Evolutionary conservation across 2,797 vertebrate species (phyloP).

Genomic region (Argyrosomus regius): DNA sequence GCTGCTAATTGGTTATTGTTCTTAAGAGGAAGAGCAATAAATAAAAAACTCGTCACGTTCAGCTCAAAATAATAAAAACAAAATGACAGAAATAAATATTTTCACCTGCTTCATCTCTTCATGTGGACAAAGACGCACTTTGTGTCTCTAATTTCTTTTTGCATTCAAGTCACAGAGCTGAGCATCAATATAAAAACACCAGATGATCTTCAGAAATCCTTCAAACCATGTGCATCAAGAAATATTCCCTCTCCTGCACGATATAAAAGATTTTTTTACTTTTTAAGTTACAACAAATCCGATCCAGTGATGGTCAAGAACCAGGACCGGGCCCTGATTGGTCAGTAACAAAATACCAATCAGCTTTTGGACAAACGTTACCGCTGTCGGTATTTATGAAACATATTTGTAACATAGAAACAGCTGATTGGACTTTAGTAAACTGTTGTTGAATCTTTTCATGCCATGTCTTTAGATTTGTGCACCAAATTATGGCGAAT

Average conservation of each 20-base stretch:
- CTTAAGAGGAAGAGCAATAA: slow-evolving; percentile 15
- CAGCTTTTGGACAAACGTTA: too few species aligned
- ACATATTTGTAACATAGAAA: too few species aligned
- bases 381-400: too few species aligned
- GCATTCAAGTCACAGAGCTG: not conserved
- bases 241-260: not conserved
- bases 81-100: not conserved
- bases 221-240: not conserved
- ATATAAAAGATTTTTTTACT: not conserved
- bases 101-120: not conserved
- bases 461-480: too few species aligned
- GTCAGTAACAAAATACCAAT: too few species aligned
- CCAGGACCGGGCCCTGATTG: too few species aligned
- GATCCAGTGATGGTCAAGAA: too few species aligned
- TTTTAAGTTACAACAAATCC: too few species aligned
- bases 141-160: not conserved
- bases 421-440: too few species aligned
- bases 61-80: not conserved
- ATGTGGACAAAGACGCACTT: not conserved
- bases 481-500: too few species aligned
- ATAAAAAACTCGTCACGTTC: slow-evolving; percentile 2
- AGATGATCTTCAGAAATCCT: not conserved
- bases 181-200: not conserved
- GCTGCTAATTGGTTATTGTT: slow-evolving; percentile 44
- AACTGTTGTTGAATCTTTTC: too few species aligned